Evolutionary conservation across 2,888 invertebrate species (phyloP), one percentile per base, ranked within the genome.

Genomic region (Drosophila sordidapex): DNA sequence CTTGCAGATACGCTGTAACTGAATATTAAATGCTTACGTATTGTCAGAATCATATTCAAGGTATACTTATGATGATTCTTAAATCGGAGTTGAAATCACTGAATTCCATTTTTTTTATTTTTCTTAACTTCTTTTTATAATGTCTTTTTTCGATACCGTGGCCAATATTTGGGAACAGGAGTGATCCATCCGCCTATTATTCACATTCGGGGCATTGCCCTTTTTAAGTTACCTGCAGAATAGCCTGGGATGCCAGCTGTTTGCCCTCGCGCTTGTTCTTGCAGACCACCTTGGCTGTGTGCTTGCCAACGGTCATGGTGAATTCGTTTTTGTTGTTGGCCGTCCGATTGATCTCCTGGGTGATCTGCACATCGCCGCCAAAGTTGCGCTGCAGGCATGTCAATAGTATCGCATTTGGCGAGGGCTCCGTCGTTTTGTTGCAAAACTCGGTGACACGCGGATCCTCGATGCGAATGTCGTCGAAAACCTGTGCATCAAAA

Each of bases 181-280:
- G 11, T 46, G 46, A 46, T 46, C 46, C 21, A 8, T 46, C 15
- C 21, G 46, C 21, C 15, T 46, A 25, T 25, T 52, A 21, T 2
- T 3, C n/a, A 35, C 0, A 18, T 7, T 27, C 36, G 3, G 18
- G 11, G 18, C 13, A 40, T n/a, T 27, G 25, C 25, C 21, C 15
- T 49, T 18, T 27, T 49, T 27, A 27, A 49, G n/a, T 76, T 87
- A 96, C 96, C 95, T 97, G 97, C 53, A 99, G 94, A 82, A 99
- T 98, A 11, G 97, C 96, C 93, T 99, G 99, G 6, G 99, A 97
- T 25, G 99, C 99, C 82, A 97, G 94, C 92, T 99, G 99, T 92
- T 99, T 99, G 8, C 99, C 99, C 78, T 98, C 98, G 88, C 98
- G 95, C 93, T 99, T 99, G 94, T 99, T 99, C 92, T 97, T 97